Evolutionary conservation across 1,140 invertebrate genomes (phyloP), one percentile per base, ranked within the genome.

Genomic region (Brachionus plicatilis): DNA sequence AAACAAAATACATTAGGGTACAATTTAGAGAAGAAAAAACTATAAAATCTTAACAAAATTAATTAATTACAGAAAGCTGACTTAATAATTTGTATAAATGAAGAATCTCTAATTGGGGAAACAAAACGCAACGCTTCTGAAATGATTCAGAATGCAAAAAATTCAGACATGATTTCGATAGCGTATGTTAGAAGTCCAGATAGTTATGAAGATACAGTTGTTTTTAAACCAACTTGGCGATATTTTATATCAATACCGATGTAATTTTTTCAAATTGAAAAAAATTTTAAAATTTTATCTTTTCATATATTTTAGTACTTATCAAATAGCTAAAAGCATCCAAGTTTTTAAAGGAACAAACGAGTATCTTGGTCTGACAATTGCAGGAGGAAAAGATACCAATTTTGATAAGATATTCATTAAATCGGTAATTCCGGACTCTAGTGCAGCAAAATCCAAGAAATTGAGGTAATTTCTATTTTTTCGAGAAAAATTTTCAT

Each of bases 181-280:
- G 89, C 89, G 75, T 86, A 91, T 60, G 86, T 91, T 12, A 90
- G 90, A 65, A 90, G 90, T 12, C 88, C 90, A 24, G 91, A 91
- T 86, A 91, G 90, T 12, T 88, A 86, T 66, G 86, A 87, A 50
- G 89, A 89, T 14, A 87, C 87, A 43, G 86, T 86, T 24, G 90
- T 91, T 86, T 92, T 92, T 85, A 88, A 88, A 8, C 91, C 91
- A 12, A 89, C 89, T 37, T 92, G 91, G 91, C 86, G 91, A 68
- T 92, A 90, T 86, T 92, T 91, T 82, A 68, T 82, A 9, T 65
- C 50, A 8, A 82, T 82, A 27, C 79, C 79, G 17, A 82, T 82
- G 79, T 82, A 82, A 65, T 12, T 14, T 43, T 45, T 20, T 12
- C 7, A 50, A 24, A 47, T 17, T 27, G 27, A 1, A 2, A 4